Percentiles rank a stretch among this genome's conserved stretches.
These are phyloP conservation scores for Ectemnius cavifrons DNA, from an alignment of 2,888 invertebrate genomes.

Conservation along the genomic window DNA sequence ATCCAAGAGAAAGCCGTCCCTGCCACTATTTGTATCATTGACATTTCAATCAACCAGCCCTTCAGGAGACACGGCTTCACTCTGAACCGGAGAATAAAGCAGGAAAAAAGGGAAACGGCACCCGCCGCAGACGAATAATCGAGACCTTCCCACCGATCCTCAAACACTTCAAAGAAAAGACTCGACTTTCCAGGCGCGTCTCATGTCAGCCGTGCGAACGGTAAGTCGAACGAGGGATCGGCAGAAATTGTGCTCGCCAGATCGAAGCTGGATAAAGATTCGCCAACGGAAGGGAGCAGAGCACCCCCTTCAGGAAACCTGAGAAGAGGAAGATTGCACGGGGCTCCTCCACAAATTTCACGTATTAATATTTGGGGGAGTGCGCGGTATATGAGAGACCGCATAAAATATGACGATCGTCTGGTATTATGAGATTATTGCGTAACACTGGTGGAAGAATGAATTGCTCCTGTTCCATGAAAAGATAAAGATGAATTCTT, in stretches of 20 bases:
- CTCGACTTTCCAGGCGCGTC: constrained; percentile 1
- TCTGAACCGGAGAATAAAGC: too few relatives aligned
- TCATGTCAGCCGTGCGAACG: not conserved
- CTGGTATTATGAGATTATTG: too few relatives aligned
- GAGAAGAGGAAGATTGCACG: constrained; percentile 15
- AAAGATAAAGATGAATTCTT: too few relatives aligned
- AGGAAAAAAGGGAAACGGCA: too few relatives aligned
- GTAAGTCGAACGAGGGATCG: not conserved
- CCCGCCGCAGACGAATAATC: not conserved
- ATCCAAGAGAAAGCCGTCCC: not conserved
- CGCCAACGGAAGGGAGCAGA: not conserved
- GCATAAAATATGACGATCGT: too few relatives aligned
- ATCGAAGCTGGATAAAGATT: constrained; percentile 17
- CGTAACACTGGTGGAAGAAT: too few relatives aligned
- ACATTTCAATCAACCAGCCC: not conserved
- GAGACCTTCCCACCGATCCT: constrained; percentile 1
- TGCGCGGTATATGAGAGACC: too few relatives aligned
- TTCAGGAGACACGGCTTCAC: not conserved
- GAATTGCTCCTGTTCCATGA: too few relatives aligned
- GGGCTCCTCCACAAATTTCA: constrained; percentile 43
- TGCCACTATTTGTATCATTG: constrained; percentile 2
- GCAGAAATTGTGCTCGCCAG: constrained; percentile 20
- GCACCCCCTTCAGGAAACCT: not conserved
- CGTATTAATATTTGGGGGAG: constrained; percentile 55
- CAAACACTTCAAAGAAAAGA: constrained; percentile 4